Evolutionary conservation across 2,797 vertebrate species (phyloP), one percentile per base, ranked within the genome.

Genomic region (Neoniphon sammara): DNA sequence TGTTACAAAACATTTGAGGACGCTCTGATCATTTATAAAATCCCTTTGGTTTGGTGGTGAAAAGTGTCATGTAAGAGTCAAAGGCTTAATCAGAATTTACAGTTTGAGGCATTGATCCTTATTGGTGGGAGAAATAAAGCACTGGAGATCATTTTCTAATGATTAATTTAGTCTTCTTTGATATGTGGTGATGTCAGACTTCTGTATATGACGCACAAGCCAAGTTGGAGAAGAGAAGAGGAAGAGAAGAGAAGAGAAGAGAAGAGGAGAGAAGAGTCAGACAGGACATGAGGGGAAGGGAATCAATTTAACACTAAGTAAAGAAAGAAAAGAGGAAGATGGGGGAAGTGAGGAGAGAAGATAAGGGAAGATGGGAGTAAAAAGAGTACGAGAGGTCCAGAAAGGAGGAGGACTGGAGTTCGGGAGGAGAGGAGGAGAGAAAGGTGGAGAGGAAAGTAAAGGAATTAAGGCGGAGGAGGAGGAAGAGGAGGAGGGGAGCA

Each of bases 401-500:
- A 25, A 18, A 39, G 10, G 34, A 44, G 6, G 14, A 25, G 34
- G 30, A 65, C 12, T 30, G 31, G 47, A 62, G 66, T 30, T 10
- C 8, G 10, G 9, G 20, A 54, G 15, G 49, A 53, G 47, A 9
- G 47, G 39, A 71, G 64, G 44, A 1, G 47, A 30, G 10, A 34
- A 17, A 66, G 42, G 20, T 20, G 17, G 30, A 47, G 44, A 46
- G 49, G 25, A 44, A 31, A 30, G 31, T 12, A n/a, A 17, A 30
- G 42, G 23, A 30, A 4, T 34, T 15, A 47, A 17, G 10, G 12
- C 18, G 11, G 7, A 34, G 10, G 3, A 17, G 18, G 20, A 47
- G 23, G 4, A 20, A 39, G 46, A 14, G 63, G 10, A 73, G 39
- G 84, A 49, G 17, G 69, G 14, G 12, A 78, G 67, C 80, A 90